Base-by-base conservation (phyloP, 2,888 invertebrate genomes). In the Rhingia campestris region DNA sequence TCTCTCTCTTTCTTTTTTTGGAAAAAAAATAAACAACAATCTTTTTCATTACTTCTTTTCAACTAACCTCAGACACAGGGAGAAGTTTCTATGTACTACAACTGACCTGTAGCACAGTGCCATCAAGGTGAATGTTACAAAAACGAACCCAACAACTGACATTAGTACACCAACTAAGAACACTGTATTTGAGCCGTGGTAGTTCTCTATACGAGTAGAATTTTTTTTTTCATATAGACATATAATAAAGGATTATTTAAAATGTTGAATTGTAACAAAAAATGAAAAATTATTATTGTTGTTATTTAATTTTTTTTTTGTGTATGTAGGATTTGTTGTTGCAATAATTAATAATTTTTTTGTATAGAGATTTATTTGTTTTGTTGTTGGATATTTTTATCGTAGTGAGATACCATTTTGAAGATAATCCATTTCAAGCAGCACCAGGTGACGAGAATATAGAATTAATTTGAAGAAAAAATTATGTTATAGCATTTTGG, bases 71-170 rank as follows among this genome's bases (percentile, higher is more conserved):
- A 97, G 96, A 95, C 97, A 97, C 95, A 97, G 96, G 96, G 96
- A 97, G 96, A 97, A 96, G 96, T 97, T 97, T 96, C 96, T 97
- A 96, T 97, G 97, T 95, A 97, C 97, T 96, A 97, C 97, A 95
- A 97, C 97, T 97, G 97, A 97, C 97, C 97, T 97, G 97, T 98
- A 98, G 96, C 98, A 98, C 95, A 98, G 96, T 94, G 98, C 98
- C 96, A 98, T 96, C 95, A 97, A 96, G 94, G 98, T 97, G 95
- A 98, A 98, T 94, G 97, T 95, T 94, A 98, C 95, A 96, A 98
- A 98, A 95, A 98, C 98, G 95, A 97, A 97, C 95, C 97, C 98
- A 95, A 98, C 97, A 95, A 97, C 97, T 94, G 97, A 97, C 95
- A 98, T 97, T 95, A 98, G 97, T 94, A 97, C 96, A 94, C 95